Conservation (phyloP, 2,888 invertebrate genomes). For the Pyrrhosoma nymphula region DNA sequence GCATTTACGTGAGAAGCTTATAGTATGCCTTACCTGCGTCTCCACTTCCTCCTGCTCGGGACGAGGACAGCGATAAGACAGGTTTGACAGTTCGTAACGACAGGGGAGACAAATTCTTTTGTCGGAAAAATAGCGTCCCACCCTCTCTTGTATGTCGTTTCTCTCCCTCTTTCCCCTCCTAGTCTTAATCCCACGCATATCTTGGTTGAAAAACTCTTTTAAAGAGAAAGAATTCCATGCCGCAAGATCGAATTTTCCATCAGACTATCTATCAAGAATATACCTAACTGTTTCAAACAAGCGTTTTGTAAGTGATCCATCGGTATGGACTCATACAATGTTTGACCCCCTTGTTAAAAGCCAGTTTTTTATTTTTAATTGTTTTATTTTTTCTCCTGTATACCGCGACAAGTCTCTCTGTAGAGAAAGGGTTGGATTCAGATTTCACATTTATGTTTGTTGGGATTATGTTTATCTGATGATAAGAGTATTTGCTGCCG, state of each 20-base stretch:
- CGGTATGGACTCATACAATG: too few relatives aligned
- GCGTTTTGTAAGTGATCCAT: too few relatives aligned
- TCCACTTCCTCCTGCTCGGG: not conserved
- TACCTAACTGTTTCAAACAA: too few relatives aligned
- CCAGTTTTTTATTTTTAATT: too few relatives aligned
- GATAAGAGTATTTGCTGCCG: too few relatives aligned
- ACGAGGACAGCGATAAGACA: conserved; percentile 40
- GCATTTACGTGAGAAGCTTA: conserved; percentile 40
- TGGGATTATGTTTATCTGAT: too few relatives aligned
- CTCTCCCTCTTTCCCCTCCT: not conserved
- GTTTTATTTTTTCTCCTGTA: too few relatives aligned
- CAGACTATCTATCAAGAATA: too few relatives aligned
- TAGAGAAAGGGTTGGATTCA: too few relatives aligned
- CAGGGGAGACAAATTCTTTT: conserved; percentile 19
- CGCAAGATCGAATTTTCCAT: not conserved
- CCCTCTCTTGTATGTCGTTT: not conserved
- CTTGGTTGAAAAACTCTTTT: not conserved
- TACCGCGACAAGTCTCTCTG: too few relatives aligned
- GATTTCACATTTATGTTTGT: too few relatives aligned
- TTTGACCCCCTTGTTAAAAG: too few relatives aligned
- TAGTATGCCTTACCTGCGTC: not conserved
- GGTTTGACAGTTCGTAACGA: conserved; percentile 22
- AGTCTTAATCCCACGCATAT: conserved; percentile 3
- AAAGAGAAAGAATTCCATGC: not conserved
- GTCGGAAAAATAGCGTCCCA: not conserved